Base-by-base conservation (phyloP, 2,797 vertebrate genomes). In the Urocyon cinereoargenteus region DNA sequence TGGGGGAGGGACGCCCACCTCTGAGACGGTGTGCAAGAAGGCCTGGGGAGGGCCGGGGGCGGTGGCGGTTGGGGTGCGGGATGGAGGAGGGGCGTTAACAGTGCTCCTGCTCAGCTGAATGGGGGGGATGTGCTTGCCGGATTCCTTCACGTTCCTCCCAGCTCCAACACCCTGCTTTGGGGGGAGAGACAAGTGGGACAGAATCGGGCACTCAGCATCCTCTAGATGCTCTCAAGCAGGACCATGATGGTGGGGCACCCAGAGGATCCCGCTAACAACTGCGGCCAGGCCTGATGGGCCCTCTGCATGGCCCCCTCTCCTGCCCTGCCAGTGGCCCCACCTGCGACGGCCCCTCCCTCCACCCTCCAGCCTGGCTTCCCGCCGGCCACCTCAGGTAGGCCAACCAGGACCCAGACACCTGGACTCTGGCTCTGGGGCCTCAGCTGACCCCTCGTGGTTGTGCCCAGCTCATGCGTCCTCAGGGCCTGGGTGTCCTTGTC, bases 161-260 rank as follows among this genome's bases (percentile, higher is more conserved):
- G 1, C 14, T 13, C 21, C 40, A 45, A 45, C 1, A 6, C 40
- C 40, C 36, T 11, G n/a, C 45, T 34, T 26, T 31, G 55, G 51
- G 59, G 16, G 15, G 4, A 31, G 59, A 53, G 5, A 62, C 18
- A 3, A 6, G 4, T 2, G 31, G 31, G 57, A 34, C 0, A 0
- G 70, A 10, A 24, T 49, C 12, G 13, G 24, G 34, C 16, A 5
- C 3, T 18, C 40, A 7, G 8, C 12, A 2, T 19, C 18, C 45
- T 53, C 22, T 6, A 4, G 66, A 9, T 15, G 34, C 14, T 22
- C 26, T 7, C 8, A 1, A 6, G 24, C 55, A 2, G 9, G 72
- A 8, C 72, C 3, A 45, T 0, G 24, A 34, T 2, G 5, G 11
- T 0, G 9, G 34, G 1, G 36, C 0, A 2, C 3, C 0, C 0